Conservation (phyloP, 2,113 vertebrate genomes). For the Mormoops blainvillei region DNA sequence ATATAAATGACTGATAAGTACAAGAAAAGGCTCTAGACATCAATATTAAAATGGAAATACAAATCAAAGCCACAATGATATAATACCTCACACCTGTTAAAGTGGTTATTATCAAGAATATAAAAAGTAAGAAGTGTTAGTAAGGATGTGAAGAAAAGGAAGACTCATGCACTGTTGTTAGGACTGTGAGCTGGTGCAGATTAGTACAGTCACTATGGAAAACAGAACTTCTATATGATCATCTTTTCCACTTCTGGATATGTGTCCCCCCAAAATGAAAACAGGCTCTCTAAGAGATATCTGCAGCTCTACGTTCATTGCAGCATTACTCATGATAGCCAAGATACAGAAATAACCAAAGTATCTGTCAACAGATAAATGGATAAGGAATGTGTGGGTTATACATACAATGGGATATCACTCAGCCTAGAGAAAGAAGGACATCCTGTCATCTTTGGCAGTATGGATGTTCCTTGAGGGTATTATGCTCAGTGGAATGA, state of each 20-base stretch:
- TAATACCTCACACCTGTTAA: not conserved
- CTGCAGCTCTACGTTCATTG: not conserved
- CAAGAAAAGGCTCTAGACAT: not conserved
- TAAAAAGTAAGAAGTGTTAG: not conserved
- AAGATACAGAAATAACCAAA: not conserved
- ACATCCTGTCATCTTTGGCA: not conserved
- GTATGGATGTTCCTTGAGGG: not conserved
- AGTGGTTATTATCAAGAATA: not conserved
- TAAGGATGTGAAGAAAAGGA: not conserved
- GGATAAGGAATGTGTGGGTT: not conserved
- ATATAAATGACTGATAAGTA: not conserved
- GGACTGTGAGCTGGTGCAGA: not conserved
- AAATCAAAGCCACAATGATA: not conserved
- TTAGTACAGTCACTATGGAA: too few relatives aligned
- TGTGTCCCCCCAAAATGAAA: too few relatives aligned
- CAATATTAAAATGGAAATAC: not conserved
- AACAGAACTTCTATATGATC: too few relatives aligned
- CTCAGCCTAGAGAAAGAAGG: not conserved
- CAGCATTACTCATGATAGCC: not conserved
- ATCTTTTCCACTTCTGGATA: too few relatives aligned
- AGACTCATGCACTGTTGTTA: not conserved
- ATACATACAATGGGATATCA: too few relatives aligned
- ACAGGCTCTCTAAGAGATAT: not conserved
- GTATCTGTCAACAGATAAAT: not conserved
- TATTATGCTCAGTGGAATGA: not conserved